phyloP scores from a whole-genome alignment of 2,113 vertebrate genomes.

The Anhinga rufa region DNA sequence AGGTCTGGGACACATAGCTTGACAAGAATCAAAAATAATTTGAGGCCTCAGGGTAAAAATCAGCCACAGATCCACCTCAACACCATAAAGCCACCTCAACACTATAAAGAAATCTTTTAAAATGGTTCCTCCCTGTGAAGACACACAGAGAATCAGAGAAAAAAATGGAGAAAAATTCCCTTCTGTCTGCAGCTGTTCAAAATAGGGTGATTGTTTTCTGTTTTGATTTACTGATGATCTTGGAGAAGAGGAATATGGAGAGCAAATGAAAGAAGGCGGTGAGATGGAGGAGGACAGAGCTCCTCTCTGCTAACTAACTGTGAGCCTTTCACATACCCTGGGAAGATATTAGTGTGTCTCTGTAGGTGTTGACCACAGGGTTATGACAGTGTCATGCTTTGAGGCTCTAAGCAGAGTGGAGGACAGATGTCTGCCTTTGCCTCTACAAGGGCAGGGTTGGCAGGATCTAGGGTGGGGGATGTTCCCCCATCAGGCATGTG shows the following conservation, averaged over 20 bases:
- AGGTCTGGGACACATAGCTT: not conserved
- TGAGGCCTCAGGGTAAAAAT: not conserved
- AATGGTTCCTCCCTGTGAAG: not conserved
- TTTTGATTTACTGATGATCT: not conserved
- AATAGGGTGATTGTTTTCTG: not conserved
- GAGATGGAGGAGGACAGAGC: not conserved
- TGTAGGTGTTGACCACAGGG: not conserved
- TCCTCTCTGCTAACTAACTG: not conserved
- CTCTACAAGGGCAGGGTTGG: not conserved
- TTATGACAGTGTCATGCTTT: not conserved
- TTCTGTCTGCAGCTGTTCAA: not conserved
- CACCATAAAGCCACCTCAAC: not conserved
- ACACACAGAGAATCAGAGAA: not conserved
- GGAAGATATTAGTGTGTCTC: not conserved
- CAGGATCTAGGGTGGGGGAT: not conserved
- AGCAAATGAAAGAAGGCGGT: not conserved
- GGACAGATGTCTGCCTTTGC: not conserved
- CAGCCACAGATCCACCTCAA: not conserved
- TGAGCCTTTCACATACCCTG: not conserved
- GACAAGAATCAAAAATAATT: not conserved
- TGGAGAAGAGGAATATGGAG: not conserved
- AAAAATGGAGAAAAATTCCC: not conserved
- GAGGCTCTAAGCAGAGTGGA: not conserved
- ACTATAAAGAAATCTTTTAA: not conserved
- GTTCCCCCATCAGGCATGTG: rapidly evolving